Conservation (phyloP, 2,888 invertebrate genomes). For the Dicycla oo region DNA sequence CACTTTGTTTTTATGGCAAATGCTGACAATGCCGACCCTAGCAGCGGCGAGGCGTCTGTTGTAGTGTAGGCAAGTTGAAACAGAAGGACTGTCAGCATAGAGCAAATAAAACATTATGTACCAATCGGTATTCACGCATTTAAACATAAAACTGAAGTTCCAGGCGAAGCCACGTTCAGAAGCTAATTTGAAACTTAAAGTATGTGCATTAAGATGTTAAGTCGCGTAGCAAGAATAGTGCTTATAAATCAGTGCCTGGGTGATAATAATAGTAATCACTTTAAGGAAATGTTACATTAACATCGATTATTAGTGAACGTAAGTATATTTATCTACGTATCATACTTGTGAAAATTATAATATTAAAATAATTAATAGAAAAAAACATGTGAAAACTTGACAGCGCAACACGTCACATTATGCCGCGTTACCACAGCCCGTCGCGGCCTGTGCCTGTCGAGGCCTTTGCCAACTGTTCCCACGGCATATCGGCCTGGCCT, state of each 20-base stretch:
- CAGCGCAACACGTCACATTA: no score
- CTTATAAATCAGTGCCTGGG: slow-evolving; percentile 59
- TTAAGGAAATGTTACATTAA: slow-evolving; percentile 46
- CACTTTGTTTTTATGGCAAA: no score
- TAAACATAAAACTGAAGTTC: slow-evolving; percentile 1
- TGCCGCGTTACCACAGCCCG: no score
- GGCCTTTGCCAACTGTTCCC: no score
- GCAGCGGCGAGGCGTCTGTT: no score
- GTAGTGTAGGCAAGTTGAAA: neutral
- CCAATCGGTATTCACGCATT: slow-evolving; percentile 17
- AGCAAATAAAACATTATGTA: neutral
- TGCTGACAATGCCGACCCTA: no score
- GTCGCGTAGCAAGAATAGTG: slow-evolving; percentile 53
- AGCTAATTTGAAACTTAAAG: slow-evolving; percentile 34
- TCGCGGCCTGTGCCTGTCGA: no score
- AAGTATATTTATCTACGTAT: slow-evolving; percentile 43
- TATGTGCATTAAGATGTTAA: slow-evolving; percentile 20
- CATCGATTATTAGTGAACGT: slow-evolving; percentile 49
- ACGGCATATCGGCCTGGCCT: no score
- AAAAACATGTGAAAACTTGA: no score
- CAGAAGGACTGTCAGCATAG: neutral
- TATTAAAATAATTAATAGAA: neutral
- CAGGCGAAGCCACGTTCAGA: slow-evolving; percentile 4
- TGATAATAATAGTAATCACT: slow-evolving; percentile 32
- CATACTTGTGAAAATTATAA: slow-evolving; percentile 28